phyloP scores from a whole-genome alignment of 2,113 vertebrate genomes.

The Chlorodrepanis virens region DNA sequence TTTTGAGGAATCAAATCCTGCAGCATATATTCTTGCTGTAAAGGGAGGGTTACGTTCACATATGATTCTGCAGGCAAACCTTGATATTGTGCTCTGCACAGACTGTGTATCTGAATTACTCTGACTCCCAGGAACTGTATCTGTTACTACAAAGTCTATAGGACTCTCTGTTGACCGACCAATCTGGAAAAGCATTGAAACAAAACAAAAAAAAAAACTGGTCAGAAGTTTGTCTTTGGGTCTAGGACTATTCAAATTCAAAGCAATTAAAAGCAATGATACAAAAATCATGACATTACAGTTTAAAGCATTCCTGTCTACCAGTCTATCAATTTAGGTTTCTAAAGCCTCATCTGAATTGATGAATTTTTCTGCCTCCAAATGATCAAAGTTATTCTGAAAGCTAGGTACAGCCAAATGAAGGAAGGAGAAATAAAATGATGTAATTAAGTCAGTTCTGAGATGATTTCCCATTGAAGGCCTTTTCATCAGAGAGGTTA shows the following conservation, averaged over 20 bases:
- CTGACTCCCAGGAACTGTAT: constrained; percentile 94
- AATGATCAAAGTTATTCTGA: not conserved
- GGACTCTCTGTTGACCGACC: constrained; percentile 96
- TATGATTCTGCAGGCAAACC: constrained; percentile 97
- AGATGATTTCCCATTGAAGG: not conserved
- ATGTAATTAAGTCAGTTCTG: not conserved
- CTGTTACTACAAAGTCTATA: constrained; percentile 98
- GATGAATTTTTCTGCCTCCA: not conserved
- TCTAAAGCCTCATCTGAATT: not conserved
- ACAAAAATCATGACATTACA: not conserved
- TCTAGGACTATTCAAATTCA: not conserved
- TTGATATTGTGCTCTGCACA: constrained; percentile 97
- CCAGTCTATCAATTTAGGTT: not conserved
- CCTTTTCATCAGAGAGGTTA: not conserved
- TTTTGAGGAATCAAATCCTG: constrained; percentile 97
- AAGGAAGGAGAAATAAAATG: not conserved
- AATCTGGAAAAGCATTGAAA: constrained; percentile 77
- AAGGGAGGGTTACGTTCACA: constrained; percentile 94
- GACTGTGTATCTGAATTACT: constrained; percentile 93
- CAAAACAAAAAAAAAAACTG: not conserved
- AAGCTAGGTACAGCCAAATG: not conserved
- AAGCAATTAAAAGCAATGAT: not conserved
- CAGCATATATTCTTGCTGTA: constrained; percentile 95
- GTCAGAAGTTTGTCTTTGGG: not conserved
- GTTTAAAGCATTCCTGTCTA: not conserved